Base-by-base conservation (phyloP, 2,888 invertebrate species). In the Volucella inflata region DNA sequence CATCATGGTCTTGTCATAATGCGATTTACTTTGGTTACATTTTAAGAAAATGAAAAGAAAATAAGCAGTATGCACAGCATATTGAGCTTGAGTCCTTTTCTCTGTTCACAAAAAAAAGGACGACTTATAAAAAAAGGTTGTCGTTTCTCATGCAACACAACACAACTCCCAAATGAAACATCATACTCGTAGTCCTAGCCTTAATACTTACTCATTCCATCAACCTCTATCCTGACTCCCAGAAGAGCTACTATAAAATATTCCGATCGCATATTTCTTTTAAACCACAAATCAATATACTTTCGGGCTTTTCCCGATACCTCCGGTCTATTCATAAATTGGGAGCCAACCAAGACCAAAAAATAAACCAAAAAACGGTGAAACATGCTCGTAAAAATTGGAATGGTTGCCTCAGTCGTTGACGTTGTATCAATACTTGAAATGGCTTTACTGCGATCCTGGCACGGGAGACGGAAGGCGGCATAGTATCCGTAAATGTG, bases 1-100 rank as follows among this genome's bases (percentile, higher is more conserved):
- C 38, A 55, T 50, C 60, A 50, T 68, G 65, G 60, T 67, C 78
- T 48, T 57, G 64, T 70, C 79, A 70, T 84, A 84, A 84, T 79
- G 79, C 83, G 79, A 84, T 84, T 84, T 84, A 84, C 79, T 84
- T 84, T 70, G 83, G 79, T 84, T 84, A 75, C 79, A 79, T 84
- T 74, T 79, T 64, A 60, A 76, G 74, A 79, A 83, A 83, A 72
- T 82, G 72, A 67, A 83, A 83, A 74, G 79, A 79, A 72, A 64
- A 67, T 72, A 83, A 76, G 70, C 62, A 48, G 51, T 72, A 68
- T 74, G 79, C 77, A 77, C 17, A 83, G 68, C 68, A 83, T 64
- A 83, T 79, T 74, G 79, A 48, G 30, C 30, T 6, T 30, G 14
- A 74, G 78, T 78, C 77, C 62, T 60, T 62, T 82, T 71, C 53